Evolutionary conservation across 2,888 invertebrate species (phyloP).

Genomic region (Leucozona laternaria): DNA sequence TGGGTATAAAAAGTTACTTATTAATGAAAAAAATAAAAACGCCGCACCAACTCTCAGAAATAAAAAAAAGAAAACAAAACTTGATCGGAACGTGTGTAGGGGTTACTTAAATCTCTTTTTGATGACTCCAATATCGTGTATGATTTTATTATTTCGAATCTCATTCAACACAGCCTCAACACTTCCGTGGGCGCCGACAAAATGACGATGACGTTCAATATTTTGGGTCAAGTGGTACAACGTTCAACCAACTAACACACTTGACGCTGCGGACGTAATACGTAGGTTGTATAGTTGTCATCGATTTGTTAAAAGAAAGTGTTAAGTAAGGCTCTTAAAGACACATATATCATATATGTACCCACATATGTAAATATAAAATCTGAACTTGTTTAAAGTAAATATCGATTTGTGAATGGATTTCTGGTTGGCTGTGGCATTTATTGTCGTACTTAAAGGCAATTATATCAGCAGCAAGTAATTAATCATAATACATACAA

Average conservation of each 20-base stretch:
- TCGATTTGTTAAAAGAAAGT: conserved; percentile 56
- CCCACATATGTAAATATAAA: conserved; percentile 16
- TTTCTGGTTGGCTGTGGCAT: background rate
- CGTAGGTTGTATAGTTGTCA: conserved; percentile 41
- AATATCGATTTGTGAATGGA: conserved; percentile 23
- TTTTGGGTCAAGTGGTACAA: conserved; percentile 57
- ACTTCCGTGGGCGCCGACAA: conserved; percentile 51
- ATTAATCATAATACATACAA: conserved; percentile 5
- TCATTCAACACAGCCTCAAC: conserved; percentile 7
- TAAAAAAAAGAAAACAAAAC: background rate
- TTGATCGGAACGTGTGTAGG: conserved; percentile 12
- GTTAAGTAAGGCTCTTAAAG: conserved; percentile 1
- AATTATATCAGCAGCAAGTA: conserved; percentile 11
- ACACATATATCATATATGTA: background rate
- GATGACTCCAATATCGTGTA: conserved; percentile 22
- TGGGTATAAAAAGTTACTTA: no score
- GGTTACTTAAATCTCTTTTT: conserved; percentile 10
- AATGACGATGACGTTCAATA: conserved; percentile 4
- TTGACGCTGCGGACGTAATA: background rate
- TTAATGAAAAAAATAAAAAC: background rate
- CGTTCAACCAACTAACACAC: conserved; percentile 28
- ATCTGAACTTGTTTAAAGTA: conserved; percentile 25
- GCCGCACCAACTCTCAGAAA: background rate
- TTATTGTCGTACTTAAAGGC: background rate
- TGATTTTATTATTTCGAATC: background rate